Conservation (phyloP, 2,888 invertebrate species). For the Ormyrus rosae region DNA sequence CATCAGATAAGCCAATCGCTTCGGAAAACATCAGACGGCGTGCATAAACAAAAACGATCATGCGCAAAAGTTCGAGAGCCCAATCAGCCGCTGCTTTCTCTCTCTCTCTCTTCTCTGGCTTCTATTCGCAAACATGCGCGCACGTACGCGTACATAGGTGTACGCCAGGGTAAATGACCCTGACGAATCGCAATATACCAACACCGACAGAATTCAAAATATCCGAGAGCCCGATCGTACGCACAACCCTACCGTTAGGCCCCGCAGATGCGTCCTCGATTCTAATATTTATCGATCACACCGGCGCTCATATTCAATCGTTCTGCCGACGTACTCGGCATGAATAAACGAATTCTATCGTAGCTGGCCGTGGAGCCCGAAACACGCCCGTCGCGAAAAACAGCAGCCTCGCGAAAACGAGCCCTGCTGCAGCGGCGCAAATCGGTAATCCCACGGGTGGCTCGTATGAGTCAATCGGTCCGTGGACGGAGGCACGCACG, state of each 20-base stretch:
- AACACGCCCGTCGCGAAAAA: too few species aligned
- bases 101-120: neutral
- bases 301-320: too few species aligned
- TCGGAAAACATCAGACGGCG: neutral
- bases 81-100: neutral
- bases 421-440: neutral
- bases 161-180: neutral
- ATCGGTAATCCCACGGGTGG: too few species aligned
- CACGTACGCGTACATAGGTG: slow-evolving; percentile 20
- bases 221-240: too few species aligned
- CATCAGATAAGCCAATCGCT: slow-evolving; percentile 5
- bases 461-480: slow-evolving; percentile 20
- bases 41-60: slow-evolving; percentile 1
- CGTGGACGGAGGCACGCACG: neutral
- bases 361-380: too few species aligned
- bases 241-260: too few species aligned
- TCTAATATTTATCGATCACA: too few species aligned
- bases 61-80: neutral
- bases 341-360: too few species aligned
- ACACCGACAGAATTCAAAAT: too few species aligned
- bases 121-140: neutral
- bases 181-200: too few species aligned
- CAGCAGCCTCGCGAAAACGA: neutral
- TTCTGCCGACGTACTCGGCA: too few species aligned
- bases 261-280: too few species aligned